phyloP scores from a whole-genome alignment of 2,888 invertebrate species.

The Ophion slaviceki region DNA sequence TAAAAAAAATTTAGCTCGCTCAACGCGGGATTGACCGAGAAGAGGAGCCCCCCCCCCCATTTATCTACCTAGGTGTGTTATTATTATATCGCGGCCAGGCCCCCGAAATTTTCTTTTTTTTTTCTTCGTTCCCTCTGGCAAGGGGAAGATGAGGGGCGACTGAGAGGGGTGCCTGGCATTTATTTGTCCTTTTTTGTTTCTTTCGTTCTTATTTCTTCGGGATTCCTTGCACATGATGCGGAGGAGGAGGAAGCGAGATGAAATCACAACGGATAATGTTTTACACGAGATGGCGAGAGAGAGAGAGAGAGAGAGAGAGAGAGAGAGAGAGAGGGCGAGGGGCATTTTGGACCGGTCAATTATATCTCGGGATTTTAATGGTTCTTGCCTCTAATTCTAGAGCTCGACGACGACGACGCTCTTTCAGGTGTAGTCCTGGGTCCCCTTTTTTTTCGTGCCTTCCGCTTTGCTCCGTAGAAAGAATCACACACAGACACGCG shows the following conservation, averaged over 20 bases:
- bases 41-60: too few relatives aligned
- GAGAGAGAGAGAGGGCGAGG: conserved; percentile 9
- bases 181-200: background rate
- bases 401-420: conserved; percentile 66
- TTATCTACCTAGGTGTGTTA: too few relatives aligned
- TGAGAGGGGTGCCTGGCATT: too few relatives aligned
- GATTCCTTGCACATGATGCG: conserved; percentile 40
- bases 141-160: too few relatives aligned
- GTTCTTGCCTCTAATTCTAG: conserved; percentile 78
- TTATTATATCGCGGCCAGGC: too few relatives aligned
- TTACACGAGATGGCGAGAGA: too few relatives aligned
- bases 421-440: conserved; percentile 68
- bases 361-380: conserved; percentile 80
- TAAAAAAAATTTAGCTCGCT: too few relatives aligned
- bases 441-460: conserved; percentile 61
- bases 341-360: conserved; percentile 70
- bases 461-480: conserved; percentile 75
- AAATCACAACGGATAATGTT: conserved; percentile 35
- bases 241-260: conserved; percentile 18
- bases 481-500: background rate
- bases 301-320: conserved; percentile 13
- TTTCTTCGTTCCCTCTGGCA: too few relatives aligned
- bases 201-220: conserved; percentile 27
- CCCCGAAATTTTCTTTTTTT: too few relatives aligned
- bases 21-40: too few relatives aligned